These are phyloP conservation scores for Podilymbus podiceps DNA, from an alignment of 2,113 vertebrate species.

Conservation along the genomic window DNA sequence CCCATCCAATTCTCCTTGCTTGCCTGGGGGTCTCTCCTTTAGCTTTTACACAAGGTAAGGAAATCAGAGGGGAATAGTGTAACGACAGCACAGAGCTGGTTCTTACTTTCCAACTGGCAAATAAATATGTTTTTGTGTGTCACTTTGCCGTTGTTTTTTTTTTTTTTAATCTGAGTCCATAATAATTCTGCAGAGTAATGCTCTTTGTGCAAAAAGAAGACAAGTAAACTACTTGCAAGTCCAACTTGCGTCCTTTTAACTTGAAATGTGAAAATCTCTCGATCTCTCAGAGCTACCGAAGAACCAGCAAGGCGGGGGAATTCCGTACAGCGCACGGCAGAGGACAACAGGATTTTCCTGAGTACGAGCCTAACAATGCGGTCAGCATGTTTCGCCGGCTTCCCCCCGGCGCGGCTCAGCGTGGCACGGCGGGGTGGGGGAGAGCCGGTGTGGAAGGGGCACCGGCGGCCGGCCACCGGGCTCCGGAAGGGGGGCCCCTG, in stretches of 20 bases:
- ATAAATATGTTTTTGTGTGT: background rate
- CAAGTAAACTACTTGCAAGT: background rate
- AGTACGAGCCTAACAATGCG: background rate
- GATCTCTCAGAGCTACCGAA: background rate
- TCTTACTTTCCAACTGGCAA: background rate
- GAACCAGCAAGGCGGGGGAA: background rate
- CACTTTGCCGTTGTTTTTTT: accelerated
- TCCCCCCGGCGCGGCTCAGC: background rate
- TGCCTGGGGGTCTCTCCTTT: background rate
- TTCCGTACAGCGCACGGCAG: background rate
- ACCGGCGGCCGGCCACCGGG: accelerated
- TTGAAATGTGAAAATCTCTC: background rate
- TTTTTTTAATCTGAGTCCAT: background rate
- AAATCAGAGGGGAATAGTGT: background rate
- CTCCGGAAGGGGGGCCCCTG: background rate
- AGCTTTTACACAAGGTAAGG: background rate
- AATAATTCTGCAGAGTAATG: background rate
- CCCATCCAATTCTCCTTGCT: background rate
- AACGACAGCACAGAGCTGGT: background rate
- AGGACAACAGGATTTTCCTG: constrained; percentile 55
- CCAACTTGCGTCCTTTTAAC: background rate
- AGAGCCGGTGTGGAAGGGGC: background rate
- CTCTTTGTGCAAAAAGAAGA: background rate
- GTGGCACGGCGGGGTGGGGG: accelerated
- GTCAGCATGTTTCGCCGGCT: background rate